Conservation (phyloP, 1,140 invertebrate genomes). For the Dreissena rostriformis region DNA sequence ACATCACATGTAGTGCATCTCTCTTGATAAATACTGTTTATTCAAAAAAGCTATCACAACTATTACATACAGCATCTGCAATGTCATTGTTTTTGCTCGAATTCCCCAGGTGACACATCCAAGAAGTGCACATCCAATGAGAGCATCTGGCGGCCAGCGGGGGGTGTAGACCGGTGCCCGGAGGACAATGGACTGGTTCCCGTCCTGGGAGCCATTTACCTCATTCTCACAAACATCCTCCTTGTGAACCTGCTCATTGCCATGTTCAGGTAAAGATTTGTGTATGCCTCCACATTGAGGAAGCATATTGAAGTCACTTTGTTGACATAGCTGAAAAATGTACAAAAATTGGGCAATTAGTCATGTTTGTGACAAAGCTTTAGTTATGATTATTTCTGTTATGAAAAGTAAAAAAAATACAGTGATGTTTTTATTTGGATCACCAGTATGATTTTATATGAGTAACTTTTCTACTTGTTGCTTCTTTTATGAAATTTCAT, state of each 20-base stretch:
- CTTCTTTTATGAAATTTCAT: no score
- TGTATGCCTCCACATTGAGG: no score
- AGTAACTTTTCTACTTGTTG: no score
- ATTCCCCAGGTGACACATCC: slow-evolving; percentile 22
- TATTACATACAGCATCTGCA: not conserved
- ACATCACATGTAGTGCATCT: no score
- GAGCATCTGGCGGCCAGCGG: slow-evolving; percentile 65
- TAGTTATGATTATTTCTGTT: no score
- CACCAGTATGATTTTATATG: no score
- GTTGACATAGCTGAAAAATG: no score
- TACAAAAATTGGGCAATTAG: no score
- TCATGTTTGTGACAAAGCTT: no score
- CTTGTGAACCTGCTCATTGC: slow-evolving; percentile 80
- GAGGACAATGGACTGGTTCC: slow-evolving; percentile 70
- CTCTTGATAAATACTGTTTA: slow-evolving; percentile 1
- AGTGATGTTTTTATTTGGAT: no score
- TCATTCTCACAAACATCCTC: slow-evolving; percentile 78
- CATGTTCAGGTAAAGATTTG: slow-evolving; percentile 77
- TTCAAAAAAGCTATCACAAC: not conserved
- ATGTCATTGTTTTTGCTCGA: not conserved
- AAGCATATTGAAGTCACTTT: no score
- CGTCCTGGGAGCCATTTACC: slow-evolving; percentile 72
- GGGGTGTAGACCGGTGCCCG: slow-evolving; percentile 61
- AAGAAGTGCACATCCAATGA: slow-evolving; percentile 66
- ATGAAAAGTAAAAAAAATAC: no score